Evolutionary conservation across 2,888 invertebrate species (phyloP), one percentile per base, ranked within the genome.

Genomic region (Melieria omissa): DNA sequence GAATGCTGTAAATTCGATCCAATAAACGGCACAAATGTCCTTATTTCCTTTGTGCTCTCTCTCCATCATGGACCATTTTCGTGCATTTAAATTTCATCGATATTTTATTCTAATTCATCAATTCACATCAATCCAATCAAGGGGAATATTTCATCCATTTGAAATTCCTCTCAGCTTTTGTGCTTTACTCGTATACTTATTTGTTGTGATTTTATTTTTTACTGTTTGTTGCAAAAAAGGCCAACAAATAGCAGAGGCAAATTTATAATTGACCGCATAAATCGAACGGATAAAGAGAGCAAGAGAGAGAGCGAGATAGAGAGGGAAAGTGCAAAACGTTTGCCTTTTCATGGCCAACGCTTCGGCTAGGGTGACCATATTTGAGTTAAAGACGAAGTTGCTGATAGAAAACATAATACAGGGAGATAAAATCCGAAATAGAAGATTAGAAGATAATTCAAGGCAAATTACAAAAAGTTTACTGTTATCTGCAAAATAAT

Each of bases 251-350:
- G 29, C 73, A 74, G 72, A 72, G 73, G 74, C 74, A 76, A 75
- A 73, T 77, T 77, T 75, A 75, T 74, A 74, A 77, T 73, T 75
- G 75, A 74, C 75, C 75, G 65, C 76, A 75, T 75, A 75, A 75
- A 73, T 73, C 71, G 74, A 74, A 72, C 62, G 74, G 71, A 70
- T 76, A 75, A 76, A 72, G 71, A 70, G 73, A 70, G 70, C 70
- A 75, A 52, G 41, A 62, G 44, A 46, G 12, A 42, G 14, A 29
- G 41, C 2, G 12, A 29, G 29, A 29, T 29, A 2, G 29, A 29
- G 29, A 29, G 29, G 29, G 29, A 29, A 29, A 29, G 29, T 29
- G 29, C 29, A 29, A 29, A 29, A 29, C 29, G 29, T 29, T 29
- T 29, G 29, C 29, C 29, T 29, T 29, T 29, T 29, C 29, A 29